Evolutionary conservation across 2,888 invertebrate species (phyloP).

Genomic region (Didymodactylos carnosus): DNA sequence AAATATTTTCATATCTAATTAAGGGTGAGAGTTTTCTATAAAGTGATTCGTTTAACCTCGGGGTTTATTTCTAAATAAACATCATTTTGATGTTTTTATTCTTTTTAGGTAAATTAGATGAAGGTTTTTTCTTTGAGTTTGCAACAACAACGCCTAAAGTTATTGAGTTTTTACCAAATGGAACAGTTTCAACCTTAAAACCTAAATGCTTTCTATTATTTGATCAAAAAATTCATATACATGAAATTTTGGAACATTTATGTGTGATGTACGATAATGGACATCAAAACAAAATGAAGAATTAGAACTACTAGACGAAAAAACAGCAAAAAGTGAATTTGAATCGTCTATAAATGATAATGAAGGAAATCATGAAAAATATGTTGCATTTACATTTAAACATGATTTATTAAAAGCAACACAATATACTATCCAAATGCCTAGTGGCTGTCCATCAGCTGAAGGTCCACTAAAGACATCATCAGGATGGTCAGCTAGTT

Average conservation of each 20-base stretch:
- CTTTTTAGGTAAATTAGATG: background rate
- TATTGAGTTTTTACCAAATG: background rate
- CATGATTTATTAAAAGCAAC: background rate
- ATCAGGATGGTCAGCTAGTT: background rate
- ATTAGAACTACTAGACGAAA: background rate
- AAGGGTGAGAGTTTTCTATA: background rate
- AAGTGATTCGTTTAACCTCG: background rate
- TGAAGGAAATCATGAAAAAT: background rate
- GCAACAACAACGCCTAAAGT: background rate
- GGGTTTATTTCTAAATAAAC: background rate
- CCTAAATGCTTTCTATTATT: background rate
- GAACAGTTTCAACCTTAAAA: background rate
- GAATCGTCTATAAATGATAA: background rate
- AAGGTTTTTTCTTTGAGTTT: background rate
- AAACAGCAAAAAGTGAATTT: background rate
- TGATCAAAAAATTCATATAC: background rate
- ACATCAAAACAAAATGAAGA: background rate
- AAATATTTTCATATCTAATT: too few relatives aligned
- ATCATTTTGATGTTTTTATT: background rate
- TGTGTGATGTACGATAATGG: background rate
- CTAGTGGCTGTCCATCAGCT: background rate
- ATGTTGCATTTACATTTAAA: background rate
- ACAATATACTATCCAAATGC: background rate
- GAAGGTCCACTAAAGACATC: background rate
- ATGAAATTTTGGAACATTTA: background rate